Evolutionary conservation across 2,113 vertebrate genomes (phyloP), one percentile per base, ranked within the genome.

Genomic region (Balaenoptera acutorostrata): DNA sequence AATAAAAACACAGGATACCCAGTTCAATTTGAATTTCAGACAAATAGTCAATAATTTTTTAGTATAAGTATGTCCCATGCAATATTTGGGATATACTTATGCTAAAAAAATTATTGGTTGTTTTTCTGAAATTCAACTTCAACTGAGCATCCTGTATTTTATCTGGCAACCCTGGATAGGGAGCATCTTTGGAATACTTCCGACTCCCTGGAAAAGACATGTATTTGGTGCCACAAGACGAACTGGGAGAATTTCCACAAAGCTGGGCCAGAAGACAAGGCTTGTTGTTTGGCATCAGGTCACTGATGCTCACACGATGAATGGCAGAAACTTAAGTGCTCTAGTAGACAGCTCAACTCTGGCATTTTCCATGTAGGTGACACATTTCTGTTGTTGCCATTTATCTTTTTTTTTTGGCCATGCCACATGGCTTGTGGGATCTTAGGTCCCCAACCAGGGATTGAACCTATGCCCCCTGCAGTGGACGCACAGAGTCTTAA

Each of bases 161-260:
- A 27, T 52, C 39, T 52, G 82, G 61, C 81, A 78, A 57, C 20
- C 36, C 25, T 84, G n/a, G 63, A 23, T 0, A 68, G 21, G 71
- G 8, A 39, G 36, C n/a, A 13, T 75, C 46, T 81, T 72, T 52
- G 21, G 15, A 59, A 23, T 55, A 44, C 13, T 18, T n/a, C 72
- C 2, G 64, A 36, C 39, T 68, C 86, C 61, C 46, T 10, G 4
- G 85, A 33, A 85, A 84, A 93, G 49, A 57, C 8, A 36, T 0
- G 6, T 20, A 10, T 8, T 44, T 44, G 77, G 29, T 61, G 18
- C 55, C 63, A 27, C 6, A 0, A 52, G 82, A 10, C 1, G 0
- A 5, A 44, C 29, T 36, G 29, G 63, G 68, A 87, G 75, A 49
- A 27, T 49, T 64, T 52, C 33, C 82, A 8, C 0, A 27, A 57